Percentiles rank a stretch among this genome's conserved stretches.
Conservation (phyloP, 2,797 vertebrate genomes). For the Betta splendens region DNA sequence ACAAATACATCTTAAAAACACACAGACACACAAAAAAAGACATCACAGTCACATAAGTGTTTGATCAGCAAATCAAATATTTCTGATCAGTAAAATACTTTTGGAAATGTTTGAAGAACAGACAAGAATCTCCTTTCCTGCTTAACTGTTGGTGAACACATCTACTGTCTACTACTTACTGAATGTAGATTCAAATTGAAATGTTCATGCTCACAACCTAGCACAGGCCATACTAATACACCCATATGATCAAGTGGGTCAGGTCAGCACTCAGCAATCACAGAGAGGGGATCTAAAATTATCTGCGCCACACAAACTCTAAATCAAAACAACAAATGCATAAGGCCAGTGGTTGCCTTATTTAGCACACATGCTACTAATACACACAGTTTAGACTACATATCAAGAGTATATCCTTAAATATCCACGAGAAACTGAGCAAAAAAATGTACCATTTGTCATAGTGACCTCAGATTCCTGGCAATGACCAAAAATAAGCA, state of each 20-base stretch:
- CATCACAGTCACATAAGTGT: neutral
- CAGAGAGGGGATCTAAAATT: slow-evolving; percentile 47
- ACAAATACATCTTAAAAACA: slow-evolving; percentile 86
- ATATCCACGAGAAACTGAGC: neutral
- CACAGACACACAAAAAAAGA: neutral
- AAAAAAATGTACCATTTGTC: slow-evolving; percentile 49
- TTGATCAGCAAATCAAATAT: neutral
- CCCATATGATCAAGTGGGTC: slow-evolving; percentile 39
- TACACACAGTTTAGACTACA: neutral
- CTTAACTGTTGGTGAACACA: neutral
- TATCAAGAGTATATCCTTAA: neutral
- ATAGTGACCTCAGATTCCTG: slow-evolving; percentile 27
- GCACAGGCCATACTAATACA: slow-evolving; percentile 12
- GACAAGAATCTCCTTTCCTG: neutral
- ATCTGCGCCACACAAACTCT: slow-evolving; percentile 17
- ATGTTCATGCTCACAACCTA: slow-evolving; percentile 41
- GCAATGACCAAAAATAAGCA: neutral
- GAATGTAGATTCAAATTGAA: neutral
- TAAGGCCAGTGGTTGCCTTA: neutral
- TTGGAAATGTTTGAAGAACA: neutral
- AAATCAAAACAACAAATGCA: slow-evolving; percentile 17
- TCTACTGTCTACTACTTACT: neutral
- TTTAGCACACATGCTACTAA: neutral
- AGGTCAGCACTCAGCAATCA: slow-evolving; percentile 30
- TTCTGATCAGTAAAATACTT: neutral